Base-by-base conservation (phyloP, 2,888 invertebrate genomes). In the Noctua comes region DNA sequence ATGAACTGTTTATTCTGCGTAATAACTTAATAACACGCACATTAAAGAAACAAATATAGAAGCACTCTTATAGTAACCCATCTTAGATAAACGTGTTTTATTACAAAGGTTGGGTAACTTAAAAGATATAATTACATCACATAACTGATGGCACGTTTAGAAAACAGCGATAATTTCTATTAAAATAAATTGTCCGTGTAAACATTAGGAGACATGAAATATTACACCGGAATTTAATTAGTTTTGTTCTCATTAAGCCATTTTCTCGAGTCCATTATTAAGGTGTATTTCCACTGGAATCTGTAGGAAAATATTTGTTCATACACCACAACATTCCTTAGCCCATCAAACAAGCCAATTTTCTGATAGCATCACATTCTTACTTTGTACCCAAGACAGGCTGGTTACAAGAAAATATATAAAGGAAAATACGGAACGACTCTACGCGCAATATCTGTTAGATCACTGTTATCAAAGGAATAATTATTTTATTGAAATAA, bases 261-360 rank as follows among this genome's bases (percentile, higher is more conserved):
- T 84, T 78, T 84, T 57, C 62, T 36, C n/a, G 31, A 65, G 18
- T 46, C 24, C 43, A 54, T 82, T 80, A 16, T 46, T 43, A 36
- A 64, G 36, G 21, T 40, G n/a, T n/a, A n/a, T 18, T 46, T 40
- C 21, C 11, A 66, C 57, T 48, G 18, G 46, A 68, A n/a, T 16
- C 31, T 65, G 24, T 46, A 24, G 31, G n/a, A 36, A n/a, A 46
- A 21, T 59, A 11, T 27, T 76, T 24, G 2, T 11, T 24, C 5
- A 2, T n/a, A 21, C 27, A 48, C 54, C 11, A 11, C 18, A 57
- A 13, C 11, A 74, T 18, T 18, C 2, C 21, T 11, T n/a, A 18
- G 13, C 18, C n/a, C 13, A 54, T 13, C 40, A 43, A 27, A 27
- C 18, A 48, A 40, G 40, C 11, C 4, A 27, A 24, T 72, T 27